Conservation (phyloP, 2,888 invertebrate genomes). For the Melipona beecheii region DNA sequence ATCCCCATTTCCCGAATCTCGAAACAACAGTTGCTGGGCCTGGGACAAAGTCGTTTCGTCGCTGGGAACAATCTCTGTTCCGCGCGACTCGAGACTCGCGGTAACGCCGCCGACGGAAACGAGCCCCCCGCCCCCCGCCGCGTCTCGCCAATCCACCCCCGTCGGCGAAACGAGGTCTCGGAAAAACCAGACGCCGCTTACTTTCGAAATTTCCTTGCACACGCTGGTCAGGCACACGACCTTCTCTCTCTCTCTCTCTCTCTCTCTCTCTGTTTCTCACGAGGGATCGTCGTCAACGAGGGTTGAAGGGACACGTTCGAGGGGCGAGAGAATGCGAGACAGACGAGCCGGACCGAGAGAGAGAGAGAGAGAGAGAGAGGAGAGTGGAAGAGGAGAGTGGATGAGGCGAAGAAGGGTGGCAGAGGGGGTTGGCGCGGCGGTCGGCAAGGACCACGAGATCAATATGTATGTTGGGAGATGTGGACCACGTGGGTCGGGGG, state of each 20-base stretch:
- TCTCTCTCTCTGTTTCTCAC: slow-evolving; percentile 12
- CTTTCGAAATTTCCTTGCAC: slow-evolving; percentile 62
- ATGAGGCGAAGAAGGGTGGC: slow-evolving; percentile 51
- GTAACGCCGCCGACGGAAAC: slow-evolving; percentile 13
- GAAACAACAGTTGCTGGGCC: background rate
- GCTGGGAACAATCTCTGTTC: slow-evolving; percentile 10
- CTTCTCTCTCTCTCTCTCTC: slow-evolving; percentile 55
- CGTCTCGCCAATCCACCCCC: background rate
- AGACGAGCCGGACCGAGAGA: background rate
- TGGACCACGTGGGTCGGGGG: slow-evolving; percentile 83
- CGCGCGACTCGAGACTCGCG: background rate
- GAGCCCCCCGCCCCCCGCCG: background rate
- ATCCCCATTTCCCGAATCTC: background rate
- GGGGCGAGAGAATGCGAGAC: background rate
- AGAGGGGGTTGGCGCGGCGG: slow-evolving; percentile 67
- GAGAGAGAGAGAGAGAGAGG: background rate
- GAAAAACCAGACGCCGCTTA: slow-evolving; percentile 52
- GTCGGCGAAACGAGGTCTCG: background rate
- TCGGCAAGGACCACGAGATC: slow-evolving; percentile 83
- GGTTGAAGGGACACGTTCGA: slow-evolving; percentile 22
- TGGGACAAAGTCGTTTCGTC: background rate
- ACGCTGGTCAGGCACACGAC: slow-evolving; percentile 74
- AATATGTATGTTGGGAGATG: slow-evolving; percentile 84
- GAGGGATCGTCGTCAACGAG: slow-evolving; percentile 38
- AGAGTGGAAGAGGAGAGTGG: slow-evolving; percentile 13